Evolutionary conservation across 2,888 invertebrate genomes (phyloP), one percentile per base, ranked within the genome.

Genomic region (Scaptomyza parva): DNA sequence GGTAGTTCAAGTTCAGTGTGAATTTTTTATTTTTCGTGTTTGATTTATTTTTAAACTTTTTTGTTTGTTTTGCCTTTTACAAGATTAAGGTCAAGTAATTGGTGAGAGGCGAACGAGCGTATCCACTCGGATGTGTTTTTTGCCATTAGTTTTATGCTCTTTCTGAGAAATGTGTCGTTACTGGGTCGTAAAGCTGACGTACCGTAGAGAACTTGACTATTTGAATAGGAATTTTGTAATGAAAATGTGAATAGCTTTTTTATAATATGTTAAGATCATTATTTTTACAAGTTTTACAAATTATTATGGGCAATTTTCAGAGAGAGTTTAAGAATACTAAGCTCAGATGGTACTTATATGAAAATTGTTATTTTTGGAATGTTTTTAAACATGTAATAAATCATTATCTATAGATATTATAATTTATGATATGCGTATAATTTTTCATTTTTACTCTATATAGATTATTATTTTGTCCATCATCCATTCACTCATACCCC

Each of bases 41-140:
- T 47, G 58, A 53, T 65, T 71, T 84, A 72, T 72, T 86, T 84
- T 75, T 63, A 86, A 84, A 84, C 52, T 74, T 86, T 18, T 18
- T n/a, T 18, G n/a, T n/a, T 70, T 73, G 30, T 72, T 76, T 64
- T 70, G 82, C 72, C 72, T 77, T 67, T 61, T 61, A 70, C 62
- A 61, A 86, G 88, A 83, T 83, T 88, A 79, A 86, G 86, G 88
- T 83, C 88, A 86, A 82, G 78, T 58, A 70, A 47, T 35, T 54
- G 55, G 28, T 45, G 37, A 55, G 45, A 37, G 37, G 37, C 24
- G 37, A 54, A n/a, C n/a, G 28, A 37, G 22, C 40, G 39, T 39
- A 45, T 33, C 50, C 41, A n/a, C n/a, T n/a, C n/a, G n/a, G n/a
- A n/a, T n/a, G 37, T 41, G 39, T 52, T 28, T 61, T 64, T 63